Percentiles rank a stretch among this genome's conserved stretches.
Evolutionary conservation across 2,797 vertebrate genomes (phyloP).

Genomic region (Champsocephalus esox): DNA sequence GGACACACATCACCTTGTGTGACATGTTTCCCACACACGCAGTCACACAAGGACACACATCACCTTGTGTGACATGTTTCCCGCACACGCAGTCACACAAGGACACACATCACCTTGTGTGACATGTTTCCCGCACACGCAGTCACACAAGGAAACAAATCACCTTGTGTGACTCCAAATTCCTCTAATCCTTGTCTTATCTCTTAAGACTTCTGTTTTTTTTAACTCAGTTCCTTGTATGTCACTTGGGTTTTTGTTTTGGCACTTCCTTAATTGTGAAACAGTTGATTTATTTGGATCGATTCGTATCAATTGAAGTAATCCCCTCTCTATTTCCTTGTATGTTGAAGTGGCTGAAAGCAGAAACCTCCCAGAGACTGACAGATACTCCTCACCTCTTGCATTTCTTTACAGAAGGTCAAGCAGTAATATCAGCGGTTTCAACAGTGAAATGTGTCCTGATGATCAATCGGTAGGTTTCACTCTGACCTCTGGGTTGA

Average conservation of each 20-base stretch:
- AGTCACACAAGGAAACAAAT: not conserved
- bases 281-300: too few species aligned
- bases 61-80: not conserved
- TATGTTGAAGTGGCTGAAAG: not conserved
- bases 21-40: not conserved
- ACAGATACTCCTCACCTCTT: slow-evolving; percentile 21
- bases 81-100: rapidly evolving
- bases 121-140: not conserved
- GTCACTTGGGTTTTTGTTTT: too few species aligned
- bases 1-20: not conserved
- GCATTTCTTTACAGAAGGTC: slow-evolving; percentile 86
- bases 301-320: too few species aligned
- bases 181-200: too few species aligned
- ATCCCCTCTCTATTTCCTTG: not conserved
- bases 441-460: slow-evolving; percentile 94
- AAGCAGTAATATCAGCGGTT: slow-evolving; percentile 94
- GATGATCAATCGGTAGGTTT: slow-evolving; percentile 93
- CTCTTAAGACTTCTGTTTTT: too few species aligned
- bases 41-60: not conserved
- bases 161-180: too few species aligned
- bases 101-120: not conserved
- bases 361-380: not conserved
- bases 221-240: too few species aligned
- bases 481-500: not conserved
- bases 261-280: too few species aligned